A percentile compares a stretch with the other conserved stretches of the same genome.
Conservation (phyloP, 2,888 invertebrate genomes). For the Limnephilus marmoratus region DNA sequence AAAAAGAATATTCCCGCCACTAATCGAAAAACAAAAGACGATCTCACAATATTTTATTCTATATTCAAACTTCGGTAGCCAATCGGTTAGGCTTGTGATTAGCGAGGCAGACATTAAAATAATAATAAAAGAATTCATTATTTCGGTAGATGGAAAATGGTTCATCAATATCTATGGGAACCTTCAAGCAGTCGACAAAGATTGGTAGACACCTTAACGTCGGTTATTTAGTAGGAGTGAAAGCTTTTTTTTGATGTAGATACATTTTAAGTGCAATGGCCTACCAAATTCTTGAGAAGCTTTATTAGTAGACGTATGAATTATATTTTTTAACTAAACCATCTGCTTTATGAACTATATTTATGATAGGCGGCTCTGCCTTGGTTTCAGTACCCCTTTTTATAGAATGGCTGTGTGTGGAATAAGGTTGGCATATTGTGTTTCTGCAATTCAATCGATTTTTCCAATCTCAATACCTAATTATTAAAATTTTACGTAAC, state of each 20-base stretch:
- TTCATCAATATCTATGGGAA: conserved; percentile 29
- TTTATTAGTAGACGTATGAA: not conserved
- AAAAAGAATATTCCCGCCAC: conserved; percentile 39
- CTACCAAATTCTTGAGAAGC: not conserved
- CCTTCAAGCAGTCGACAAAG: not conserved
- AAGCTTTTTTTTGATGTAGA: not conserved
- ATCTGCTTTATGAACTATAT: not conserved
- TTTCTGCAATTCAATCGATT: too few species aligned
- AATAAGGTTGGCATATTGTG: not conserved
- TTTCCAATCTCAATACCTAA: not conserved
- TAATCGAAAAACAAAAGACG: conserved; percentile 52
- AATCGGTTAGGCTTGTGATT: conserved; percentile 45
- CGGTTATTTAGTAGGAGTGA: not conserved
- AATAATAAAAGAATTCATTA: conserved; percentile 29
- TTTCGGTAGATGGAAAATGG: not conserved
- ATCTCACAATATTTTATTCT: conserved; percentile 22
- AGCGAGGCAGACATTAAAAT: conserved; percentile 12
- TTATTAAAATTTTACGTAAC: not conserved
- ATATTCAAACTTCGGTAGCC: conserved; percentile 50
- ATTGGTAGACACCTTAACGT: not conserved
- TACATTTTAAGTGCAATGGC: not conserved
- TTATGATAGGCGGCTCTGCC: not conserved
- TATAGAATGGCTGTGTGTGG: not conserved
- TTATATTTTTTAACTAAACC: not conserved
- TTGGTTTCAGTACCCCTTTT: not conserved